A percentile compares a stretch with the other conserved stretches of the same genome.
Conservation (phyloP, 1,140 invertebrate genomes). For the Caenorhabditis tropicalis region DNA sequence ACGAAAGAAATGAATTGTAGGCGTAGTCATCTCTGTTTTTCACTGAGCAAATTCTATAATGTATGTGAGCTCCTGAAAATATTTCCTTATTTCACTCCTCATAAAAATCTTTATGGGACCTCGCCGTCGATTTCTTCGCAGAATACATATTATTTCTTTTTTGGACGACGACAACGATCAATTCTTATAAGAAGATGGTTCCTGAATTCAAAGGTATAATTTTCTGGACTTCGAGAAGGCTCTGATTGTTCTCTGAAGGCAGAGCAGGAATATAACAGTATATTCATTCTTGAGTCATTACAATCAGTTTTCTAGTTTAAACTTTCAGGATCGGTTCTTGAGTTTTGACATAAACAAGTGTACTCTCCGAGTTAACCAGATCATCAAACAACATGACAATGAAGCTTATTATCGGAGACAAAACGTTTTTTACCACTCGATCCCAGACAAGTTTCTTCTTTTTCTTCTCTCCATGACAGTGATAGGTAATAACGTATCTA, state of each 20-base stretch:
- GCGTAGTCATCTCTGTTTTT: not conserved
- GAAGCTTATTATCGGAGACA: no score
- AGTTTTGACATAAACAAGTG: no score
- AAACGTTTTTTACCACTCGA: conserved; percentile 23
- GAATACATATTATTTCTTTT: not conserved
- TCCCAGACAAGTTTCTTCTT: conserved; percentile 4
- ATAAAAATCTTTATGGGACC: not conserved
- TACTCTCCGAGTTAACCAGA: no score
- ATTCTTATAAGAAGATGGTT: not conserved
- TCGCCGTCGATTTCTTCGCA: not conserved
- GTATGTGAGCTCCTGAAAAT: conserved; percentile 11
- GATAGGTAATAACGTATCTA: not conserved
- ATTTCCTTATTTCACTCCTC: conserved; percentile 42
- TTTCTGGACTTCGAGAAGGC: not conserved
- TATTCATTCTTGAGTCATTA: no score
- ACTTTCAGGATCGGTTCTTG: no score
- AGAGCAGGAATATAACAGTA: no score
- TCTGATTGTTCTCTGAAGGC: no score
- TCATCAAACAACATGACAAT: no score
- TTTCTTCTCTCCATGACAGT: conserved; percentile 17
- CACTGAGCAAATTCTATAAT: conserved; percentile 13
- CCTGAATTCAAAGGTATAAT: not conserved
- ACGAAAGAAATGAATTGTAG: not conserved
- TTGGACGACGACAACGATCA: not conserved
- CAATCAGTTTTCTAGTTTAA: no score